Evolutionary conservation across 1,140 invertebrate genomes (phyloP).

Genomic region (Eurosta solidaginis): DNA sequence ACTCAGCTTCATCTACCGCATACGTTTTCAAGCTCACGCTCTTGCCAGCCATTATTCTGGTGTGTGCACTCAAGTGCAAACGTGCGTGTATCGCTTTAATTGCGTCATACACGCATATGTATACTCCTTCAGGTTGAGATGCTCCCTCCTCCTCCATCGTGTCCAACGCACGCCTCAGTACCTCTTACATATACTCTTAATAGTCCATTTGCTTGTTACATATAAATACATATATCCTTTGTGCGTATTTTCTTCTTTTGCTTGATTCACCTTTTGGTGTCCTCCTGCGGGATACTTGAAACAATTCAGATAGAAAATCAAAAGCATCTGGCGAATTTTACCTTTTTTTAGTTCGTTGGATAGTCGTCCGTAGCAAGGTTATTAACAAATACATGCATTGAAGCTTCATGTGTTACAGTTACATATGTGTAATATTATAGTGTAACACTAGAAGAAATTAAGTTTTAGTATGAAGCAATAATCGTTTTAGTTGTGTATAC

Average conservation of each 20-base stretch:
- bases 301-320: conserved; percentile 60
- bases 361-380: not conserved
- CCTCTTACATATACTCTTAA: not conserved
- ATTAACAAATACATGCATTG: not conserved
- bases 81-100: conserved; percentile 9
- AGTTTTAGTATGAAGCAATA: not conserved
- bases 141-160: not conserved
- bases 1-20: not conserved
- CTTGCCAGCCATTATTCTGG: not conserved
- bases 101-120: not conserved
- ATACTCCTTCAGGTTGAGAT: too few species aligned
- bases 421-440: not conserved
- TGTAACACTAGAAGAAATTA: conserved; percentile 25
- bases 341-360: conserved; percentile 10
- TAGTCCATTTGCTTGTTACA: not conserved
- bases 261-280: conserved; percentile 19
- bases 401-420: too few species aligned
- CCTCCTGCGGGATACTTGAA: conserved; percentile 57
- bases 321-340: conserved; percentile 45
- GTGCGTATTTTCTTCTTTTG: not conserved
- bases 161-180: not conserved
- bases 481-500: not conserved
- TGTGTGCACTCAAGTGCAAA: not conserved
- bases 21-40: not conserved
- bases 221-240: conserved; percentile 14